Evolutionary conservation across 2,888 invertebrate species (phyloP), one percentile per base, ranked within the genome.

Genomic region (Frankliniella fusca): DNA sequence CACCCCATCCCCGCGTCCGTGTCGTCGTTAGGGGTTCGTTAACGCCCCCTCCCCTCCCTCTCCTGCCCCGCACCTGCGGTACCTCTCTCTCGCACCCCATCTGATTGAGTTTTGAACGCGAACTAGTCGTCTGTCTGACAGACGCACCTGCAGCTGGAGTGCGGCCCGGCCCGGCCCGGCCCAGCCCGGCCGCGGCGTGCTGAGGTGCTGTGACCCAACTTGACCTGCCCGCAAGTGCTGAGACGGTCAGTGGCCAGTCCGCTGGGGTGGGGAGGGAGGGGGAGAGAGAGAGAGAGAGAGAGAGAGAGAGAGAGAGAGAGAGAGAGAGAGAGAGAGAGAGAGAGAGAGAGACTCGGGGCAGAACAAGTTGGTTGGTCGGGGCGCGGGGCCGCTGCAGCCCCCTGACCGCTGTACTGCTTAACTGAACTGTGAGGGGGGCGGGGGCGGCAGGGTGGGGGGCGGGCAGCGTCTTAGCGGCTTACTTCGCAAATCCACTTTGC

Each of bases 81-180:
- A 38, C 38, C 38, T 5, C 38, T 38, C 38, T 38, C 38, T 38
- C 38, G 2, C 61, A n/a, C 18, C 15, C 20, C 7, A 61, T n/a
- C 61, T 61, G 61, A 61, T 61, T 61, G 61, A 18, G 61, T 61
- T 61, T 61, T 61, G 61, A 61, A 61, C n/a, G 61, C 61, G 18
- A 61, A 61, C 61, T 61, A 61, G 61, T 38, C 2, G 38, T 38
- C 5, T 38, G 38, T 38, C 38, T 38, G 38, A 38, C 38, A 38
- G 38, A 5, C 38, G n/a, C 70, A 0, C 8, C 70, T 23, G 5
- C 70, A 23, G n/a, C 70, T 23, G 23, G n/a, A n/a, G n/a, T n/a
- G n/a, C n/a, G n/a, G 9, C n/a, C 70, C n/a, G 70, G 9, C 70
- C 1, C 70, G 23, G n/a, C 23, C 0, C n/a, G n/a, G 9, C n/a